A percentile compares a stretch with the other conserved stretches of the same genome.
These are phyloP conservation scores for Probosciger aterrimus DNA, from an alignment of 2,113 vertebrate genomes.

Conservation along the genomic window DNA sequence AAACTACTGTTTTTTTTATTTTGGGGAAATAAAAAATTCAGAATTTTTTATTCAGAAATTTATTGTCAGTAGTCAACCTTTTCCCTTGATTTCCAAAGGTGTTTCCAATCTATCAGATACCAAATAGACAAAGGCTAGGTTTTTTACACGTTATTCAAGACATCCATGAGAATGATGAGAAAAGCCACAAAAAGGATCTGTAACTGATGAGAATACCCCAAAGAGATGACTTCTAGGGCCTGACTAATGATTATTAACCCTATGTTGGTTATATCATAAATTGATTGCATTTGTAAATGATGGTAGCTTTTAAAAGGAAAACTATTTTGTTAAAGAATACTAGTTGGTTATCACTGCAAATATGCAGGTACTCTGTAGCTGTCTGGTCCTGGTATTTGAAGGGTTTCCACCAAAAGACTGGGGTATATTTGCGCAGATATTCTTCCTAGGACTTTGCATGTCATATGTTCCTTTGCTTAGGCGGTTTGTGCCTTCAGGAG, in stretches of 20 bases:
- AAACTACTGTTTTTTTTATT: background rate
- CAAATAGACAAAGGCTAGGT: background rate
- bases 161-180: background rate
- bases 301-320: background rate
- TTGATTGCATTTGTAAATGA: background rate
- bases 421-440: background rate
- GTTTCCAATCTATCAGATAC: background rate
- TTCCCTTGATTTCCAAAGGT: background rate
- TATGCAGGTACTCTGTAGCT: background rate
- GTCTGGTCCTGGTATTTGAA: background rate
- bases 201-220: background rate
- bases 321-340: background rate
- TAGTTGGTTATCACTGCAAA: background rate
- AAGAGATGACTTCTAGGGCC: background rate
- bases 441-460: background rate
- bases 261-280: background rate
- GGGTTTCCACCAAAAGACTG: background rate
- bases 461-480: background rate
- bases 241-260: background rate
- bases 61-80: background rate
- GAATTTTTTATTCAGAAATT: background rate
- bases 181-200: background rate
- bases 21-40: background rate
- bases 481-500: background rate
- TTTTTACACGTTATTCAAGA: background rate